Evolutionary conservation across 1,140 invertebrate genomes (phyloP).

Genomic region (Zelostemma sp.): DNA sequence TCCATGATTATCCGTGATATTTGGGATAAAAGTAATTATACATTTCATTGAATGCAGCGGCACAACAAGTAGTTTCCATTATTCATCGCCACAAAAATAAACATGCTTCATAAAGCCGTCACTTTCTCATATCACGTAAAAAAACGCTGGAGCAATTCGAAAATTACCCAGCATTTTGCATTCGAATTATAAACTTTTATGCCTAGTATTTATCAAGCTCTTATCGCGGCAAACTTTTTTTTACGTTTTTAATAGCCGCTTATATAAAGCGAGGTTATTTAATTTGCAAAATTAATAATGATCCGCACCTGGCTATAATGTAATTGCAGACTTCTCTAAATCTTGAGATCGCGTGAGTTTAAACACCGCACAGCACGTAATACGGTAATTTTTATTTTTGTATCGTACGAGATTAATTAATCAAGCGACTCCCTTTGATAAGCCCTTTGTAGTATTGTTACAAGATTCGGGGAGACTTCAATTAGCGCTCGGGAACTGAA

Average conservation of each 20-base stretch:
- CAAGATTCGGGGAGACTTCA: slow-evolving; percentile 15
- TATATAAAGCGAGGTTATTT: slow-evolving; percentile 40
- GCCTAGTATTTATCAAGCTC: slow-evolving; percentile 36
- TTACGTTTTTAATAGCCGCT: slow-evolving; percentile 34
- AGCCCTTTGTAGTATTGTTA: slow-evolving; percentile 35
- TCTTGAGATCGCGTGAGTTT: slow-evolving; percentile 39
- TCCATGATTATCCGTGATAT: too few species aligned
- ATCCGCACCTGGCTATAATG: slow-evolving; percentile 31
- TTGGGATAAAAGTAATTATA: too few species aligned
- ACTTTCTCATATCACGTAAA: neutral
- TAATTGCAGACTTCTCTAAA: slow-evolving; percentile 38
- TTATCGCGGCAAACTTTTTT: slow-evolving; percentile 31
- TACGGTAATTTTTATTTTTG: slow-evolving; percentile 38
- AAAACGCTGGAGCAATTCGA: slow-evolving; percentile 8
- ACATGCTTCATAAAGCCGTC: neutral
- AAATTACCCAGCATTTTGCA: slow-evolving; percentile 15
- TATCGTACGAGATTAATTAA: slow-evolving; percentile 40
- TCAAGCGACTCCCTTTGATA: slow-evolving; percentile 36
- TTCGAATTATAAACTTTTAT: slow-evolving; percentile 22
- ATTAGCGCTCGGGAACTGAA: slow-evolving; percentile 38
- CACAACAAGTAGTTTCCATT: slow-evolving; percentile 9
- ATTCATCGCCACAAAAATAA: slow-evolving; percentile 1
- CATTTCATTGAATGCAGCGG: too few species aligned
- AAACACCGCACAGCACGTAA: slow-evolving; percentile 36
- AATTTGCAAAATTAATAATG: slow-evolving; percentile 48